A percentile compares a stretch with the other conserved stretches of the same genome.
Evolutionary conservation across 2,888 invertebrate species (phyloP).

Genomic region (Drosophila mayaguana): DNA sequence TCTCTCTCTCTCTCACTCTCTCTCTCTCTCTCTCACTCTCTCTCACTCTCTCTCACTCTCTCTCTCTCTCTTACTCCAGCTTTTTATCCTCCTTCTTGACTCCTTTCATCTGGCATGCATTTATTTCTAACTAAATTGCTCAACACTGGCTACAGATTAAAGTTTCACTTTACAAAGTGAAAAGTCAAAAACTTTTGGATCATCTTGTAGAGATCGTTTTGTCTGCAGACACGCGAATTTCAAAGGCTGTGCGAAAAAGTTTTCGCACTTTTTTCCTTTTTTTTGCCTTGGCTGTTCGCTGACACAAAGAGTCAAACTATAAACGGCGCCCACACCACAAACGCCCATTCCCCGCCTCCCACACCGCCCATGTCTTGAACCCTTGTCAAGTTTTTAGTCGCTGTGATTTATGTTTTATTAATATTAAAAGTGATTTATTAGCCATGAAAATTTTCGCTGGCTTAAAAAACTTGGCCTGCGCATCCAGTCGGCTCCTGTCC

Average conservation of each 20-base stretch:
- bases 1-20: too few species aligned
- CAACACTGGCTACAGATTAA: constrained; percentile 10
- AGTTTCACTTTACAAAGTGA: background rate
- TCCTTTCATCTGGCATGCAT: background rate
- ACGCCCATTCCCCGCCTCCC: background rate
- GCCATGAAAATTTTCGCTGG: constrained; percentile 65
- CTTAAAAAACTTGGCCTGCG: constrained; percentile 50
- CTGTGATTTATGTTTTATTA: constrained; percentile 83
- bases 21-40: too few species aligned
- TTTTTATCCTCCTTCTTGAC: background rate
- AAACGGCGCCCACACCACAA: background rate
- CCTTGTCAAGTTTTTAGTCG: constrained; percentile 61
- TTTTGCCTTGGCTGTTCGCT: constrained; percentile 1
- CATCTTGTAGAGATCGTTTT: constrained; percentile 21
- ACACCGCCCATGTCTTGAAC: background rate
- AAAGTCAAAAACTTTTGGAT: constrained; percentile 6
- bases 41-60: too few species aligned
- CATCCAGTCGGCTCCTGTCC: background rate
- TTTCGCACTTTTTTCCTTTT: constrained; percentile 3
- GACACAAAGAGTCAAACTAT: constrained; percentile 40
- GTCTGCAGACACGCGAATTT: constrained; percentile 30
- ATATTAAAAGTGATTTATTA: constrained; percentile 84
- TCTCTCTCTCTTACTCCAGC: too few species aligned
- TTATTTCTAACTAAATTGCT: background rate
- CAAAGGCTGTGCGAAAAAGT: constrained; percentile 24